Evolutionary conservation across 2,113 vertebrate genomes (phyloP).

Genomic region (Siniperca knerii): DNA sequence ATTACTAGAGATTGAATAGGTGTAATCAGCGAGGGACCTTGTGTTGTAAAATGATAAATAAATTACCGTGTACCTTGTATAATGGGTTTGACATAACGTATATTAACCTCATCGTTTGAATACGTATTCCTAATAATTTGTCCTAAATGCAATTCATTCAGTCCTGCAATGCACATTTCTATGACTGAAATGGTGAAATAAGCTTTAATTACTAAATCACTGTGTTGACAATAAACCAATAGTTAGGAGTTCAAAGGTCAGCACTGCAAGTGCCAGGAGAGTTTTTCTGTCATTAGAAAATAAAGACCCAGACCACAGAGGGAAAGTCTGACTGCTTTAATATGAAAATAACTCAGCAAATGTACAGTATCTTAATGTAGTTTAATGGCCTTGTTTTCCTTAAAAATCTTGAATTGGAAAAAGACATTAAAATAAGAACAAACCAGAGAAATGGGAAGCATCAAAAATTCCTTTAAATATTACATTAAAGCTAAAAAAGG

Average conservation of each 20-base stretch:
- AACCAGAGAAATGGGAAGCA: background rate
- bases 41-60: too few species aligned
- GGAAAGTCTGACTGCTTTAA: background rate
- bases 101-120: background rate
- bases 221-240: slow-evolving; percentile 1
- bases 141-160: background rate
- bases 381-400: background rate
- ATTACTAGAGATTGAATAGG: background rate
- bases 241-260: background rate
- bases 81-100: background rate
- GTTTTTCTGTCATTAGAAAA: background rate
- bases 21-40: background rate
- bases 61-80: background rate
- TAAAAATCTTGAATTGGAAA: background rate
- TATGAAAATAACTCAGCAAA: background rate
- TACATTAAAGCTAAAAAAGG: background rate
- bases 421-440: background rate
- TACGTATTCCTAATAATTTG: background rate
- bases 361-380: background rate
- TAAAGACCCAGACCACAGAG: background rate
- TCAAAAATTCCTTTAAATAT: background rate
- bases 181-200: background rate
- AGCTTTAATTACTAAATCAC: background rate
- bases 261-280: background rate
- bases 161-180: background rate